A percentile compares a stretch with the other conserved stretches of the same genome.
phyloP scores from a whole-genome alignment of 1,140 invertebrate species.

The Leucophenga varia region DNA sequence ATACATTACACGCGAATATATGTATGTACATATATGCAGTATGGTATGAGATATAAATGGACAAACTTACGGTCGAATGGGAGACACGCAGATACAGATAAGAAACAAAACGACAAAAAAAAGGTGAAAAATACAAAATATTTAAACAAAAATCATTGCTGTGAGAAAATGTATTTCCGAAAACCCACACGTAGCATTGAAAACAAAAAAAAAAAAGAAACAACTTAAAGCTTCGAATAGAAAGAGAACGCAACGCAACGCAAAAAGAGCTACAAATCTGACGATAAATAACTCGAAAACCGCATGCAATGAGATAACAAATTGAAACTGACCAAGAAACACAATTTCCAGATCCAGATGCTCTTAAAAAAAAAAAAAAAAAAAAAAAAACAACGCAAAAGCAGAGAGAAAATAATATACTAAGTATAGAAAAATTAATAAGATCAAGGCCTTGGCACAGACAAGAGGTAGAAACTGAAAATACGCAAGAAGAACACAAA shows the following conservation, averaged over 20 bases:
- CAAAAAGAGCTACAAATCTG: too few relatives aligned
- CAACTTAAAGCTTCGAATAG: not conserved
- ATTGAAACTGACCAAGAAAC: slow-evolving; percentile 22
- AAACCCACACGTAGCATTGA: slow-evolving; percentile 16
- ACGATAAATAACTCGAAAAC: slow-evolving; percentile 18
- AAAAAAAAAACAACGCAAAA: slow-evolving; percentile 4
- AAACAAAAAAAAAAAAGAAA: not conserved
- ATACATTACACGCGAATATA: slow-evolving; percentile 25
- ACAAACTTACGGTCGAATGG: too few relatives aligned
- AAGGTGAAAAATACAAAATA: too few relatives aligned
- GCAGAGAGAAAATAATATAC: too few relatives aligned
- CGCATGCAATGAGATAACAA: slow-evolving; percentile 15
- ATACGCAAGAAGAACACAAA: too few relatives aligned
- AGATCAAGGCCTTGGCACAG: too few relatives aligned
- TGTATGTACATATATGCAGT: slow-evolving; percentile 16
- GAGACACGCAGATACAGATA: slow-evolving; percentile 9
- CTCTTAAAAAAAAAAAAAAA: slow-evolving; percentile 6
- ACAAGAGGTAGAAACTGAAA: too few relatives aligned
- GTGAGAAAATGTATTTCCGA: slow-evolving; percentile 46
- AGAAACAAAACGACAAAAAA: slow-evolving; percentile 7
- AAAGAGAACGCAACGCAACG: slow-evolving; percentile 11
- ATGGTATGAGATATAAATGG: slow-evolving; percentile 22
- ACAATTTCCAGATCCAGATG: slow-evolving; percentile 23
- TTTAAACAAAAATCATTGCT: too few relatives aligned
- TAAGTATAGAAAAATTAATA: too few relatives aligned